These are phyloP conservation scores for Phrynosoma platyrhinos DNA, from an alignment of 2,113 vertebrate genomes.

Conservation along the genomic window DNA sequence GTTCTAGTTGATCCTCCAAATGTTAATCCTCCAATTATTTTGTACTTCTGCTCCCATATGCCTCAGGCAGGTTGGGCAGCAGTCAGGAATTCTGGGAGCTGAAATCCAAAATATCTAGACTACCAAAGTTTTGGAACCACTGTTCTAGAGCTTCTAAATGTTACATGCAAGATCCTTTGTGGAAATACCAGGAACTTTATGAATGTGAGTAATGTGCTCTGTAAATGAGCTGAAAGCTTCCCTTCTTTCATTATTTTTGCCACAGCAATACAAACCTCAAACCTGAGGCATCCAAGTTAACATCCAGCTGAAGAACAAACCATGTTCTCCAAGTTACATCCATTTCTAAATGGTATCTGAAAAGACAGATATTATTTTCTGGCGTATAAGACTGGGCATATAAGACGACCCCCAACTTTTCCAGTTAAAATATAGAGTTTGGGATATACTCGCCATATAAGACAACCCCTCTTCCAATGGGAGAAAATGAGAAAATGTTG, in stretches of 20 bases:
- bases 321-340: neutral
- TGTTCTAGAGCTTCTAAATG: too few species aligned
- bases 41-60: neutral
- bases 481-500: too few species aligned
- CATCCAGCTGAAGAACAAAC: neutral
- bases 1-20: too few species aligned
- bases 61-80: neutral
- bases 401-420: too few species aligned
- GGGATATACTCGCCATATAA: too few species aligned
- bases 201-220: neutral
- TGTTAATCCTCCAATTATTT: neutral
- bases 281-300: neutral
- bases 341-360: neutral
- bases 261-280: too few species aligned
- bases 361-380: neutral
- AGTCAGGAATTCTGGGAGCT: too few species aligned
- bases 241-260: neutral
- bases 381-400: too few species aligned
- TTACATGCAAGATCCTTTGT: neutral
- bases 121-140: too few species aligned
- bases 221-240: neutral
- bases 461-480: too few species aligned
- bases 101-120: too few species aligned
- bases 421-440: too few species aligned
- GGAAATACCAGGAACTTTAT: neutral